phyloP scores from a whole-genome alignment of 2,797 vertebrate genomes.

The Clamator glandarius region DNA sequence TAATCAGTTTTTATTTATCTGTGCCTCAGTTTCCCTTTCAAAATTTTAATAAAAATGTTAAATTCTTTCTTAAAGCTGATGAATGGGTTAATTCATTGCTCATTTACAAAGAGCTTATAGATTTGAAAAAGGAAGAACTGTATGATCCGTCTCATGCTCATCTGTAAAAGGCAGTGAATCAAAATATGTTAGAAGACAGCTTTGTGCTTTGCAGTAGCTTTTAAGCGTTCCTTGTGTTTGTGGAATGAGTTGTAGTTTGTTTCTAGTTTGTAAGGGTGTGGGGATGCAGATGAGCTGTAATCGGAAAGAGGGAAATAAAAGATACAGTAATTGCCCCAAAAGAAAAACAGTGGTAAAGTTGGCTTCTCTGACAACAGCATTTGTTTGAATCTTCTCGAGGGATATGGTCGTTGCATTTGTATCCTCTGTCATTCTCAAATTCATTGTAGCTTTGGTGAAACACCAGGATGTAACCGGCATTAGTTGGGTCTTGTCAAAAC shows the following conservation, averaged over 20 bases:
- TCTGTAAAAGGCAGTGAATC: constrained; percentile 26
- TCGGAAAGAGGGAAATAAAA: constrained; percentile 22
- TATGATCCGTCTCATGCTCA: neutral
- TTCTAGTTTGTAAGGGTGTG: neutral
- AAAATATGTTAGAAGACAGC: constrained; percentile 22
- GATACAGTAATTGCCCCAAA: neutral
- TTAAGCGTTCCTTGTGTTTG: constrained; percentile 2
- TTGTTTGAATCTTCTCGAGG: constrained; percentile 13
- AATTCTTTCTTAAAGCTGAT: neutral
- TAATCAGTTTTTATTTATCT: neutral
- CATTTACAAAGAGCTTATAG: constrained; percentile 52
- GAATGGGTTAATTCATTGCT: constrained; percentile 54
- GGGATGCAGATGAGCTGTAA: neutral
- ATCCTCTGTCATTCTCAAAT: neutral
- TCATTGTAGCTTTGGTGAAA: neutral
- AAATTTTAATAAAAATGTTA: neutral
- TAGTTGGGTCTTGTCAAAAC: constrained; percentile 8
- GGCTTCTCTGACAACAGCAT: constrained; percentile 29
- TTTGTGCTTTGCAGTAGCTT: constrained; percentile 20
- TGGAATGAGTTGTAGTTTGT: neutral
- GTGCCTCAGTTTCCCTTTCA: constrained; percentile 58
- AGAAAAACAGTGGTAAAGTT: neutral
- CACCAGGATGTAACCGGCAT: constrained; percentile 19
- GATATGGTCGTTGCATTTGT: neutral
- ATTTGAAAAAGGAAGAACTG: constrained; percentile 26